Evolutionary conservation across 1,140 invertebrate species (phyloP).

Genomic region (Hormaphis cornu): DNA sequence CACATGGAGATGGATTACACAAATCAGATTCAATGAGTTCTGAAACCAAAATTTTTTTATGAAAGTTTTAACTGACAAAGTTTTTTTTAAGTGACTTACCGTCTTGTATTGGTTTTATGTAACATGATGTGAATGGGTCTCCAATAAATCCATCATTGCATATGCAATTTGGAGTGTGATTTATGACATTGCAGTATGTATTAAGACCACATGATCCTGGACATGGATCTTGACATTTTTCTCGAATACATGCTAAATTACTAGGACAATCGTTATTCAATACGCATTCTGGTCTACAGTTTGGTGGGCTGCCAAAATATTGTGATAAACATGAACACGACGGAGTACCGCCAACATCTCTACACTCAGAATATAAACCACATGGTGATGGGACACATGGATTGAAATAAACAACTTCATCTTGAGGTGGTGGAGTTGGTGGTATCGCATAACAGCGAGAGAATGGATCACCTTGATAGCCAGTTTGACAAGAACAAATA

Average conservation of each 20-base stretch:
- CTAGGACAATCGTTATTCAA: constrained; percentile 57
- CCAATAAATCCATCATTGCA: constrained; percentile 49
- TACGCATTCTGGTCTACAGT: constrained; percentile 59
- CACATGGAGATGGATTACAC: constrained; percentile 59
- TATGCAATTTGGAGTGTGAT: constrained; percentile 49
- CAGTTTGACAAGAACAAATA: constrained; percentile 46
- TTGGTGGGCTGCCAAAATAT: constrained; percentile 47
- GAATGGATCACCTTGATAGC: constrained; percentile 49
- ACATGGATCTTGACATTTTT: constrained; percentile 60
- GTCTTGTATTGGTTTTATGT: constrained; percentile 38
- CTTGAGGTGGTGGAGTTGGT: constrained; percentile 1
- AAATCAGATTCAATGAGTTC: constrained; percentile 42
- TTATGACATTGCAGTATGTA: constrained; percentile 48
- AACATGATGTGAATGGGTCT: constrained; percentile 48
- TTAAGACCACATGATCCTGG: constrained; percentile 48
- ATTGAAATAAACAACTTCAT: background rate
- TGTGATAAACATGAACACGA: constrained; percentile 49
- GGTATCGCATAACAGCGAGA: constrained; percentile 30
- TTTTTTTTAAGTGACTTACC: background rate
- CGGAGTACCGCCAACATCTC: constrained; percentile 63
- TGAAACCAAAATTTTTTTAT: background rate
- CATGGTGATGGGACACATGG: constrained; percentile 52
- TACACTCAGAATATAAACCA: constrained; percentile 65
- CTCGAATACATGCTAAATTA: constrained; percentile 55
- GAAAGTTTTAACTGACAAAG: background rate